phyloP scores from a whole-genome alignment of 2,113 vertebrate species.

The Scophthalmus maximus region DNA sequence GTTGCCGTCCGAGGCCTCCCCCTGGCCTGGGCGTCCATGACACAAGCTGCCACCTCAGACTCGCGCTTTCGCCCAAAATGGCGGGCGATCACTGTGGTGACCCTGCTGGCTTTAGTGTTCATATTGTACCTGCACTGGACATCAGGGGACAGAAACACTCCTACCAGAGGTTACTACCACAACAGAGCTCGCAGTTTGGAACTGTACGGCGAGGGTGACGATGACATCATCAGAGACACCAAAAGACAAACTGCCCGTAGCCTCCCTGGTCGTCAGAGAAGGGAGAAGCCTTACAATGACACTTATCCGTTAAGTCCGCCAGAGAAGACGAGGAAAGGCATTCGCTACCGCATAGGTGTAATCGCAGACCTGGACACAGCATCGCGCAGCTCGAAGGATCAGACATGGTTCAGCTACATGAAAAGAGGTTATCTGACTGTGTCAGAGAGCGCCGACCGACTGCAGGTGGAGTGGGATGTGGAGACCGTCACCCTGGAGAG shows the following conservation, averaged over 20 bases:
- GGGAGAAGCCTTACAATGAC: constrained; percentile 84
- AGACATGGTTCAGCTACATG: constrained; percentile 95
- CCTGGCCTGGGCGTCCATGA: constrained; percentile 87
- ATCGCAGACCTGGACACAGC: constrained; percentile 91
- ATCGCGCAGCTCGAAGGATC: constrained; percentile 82
- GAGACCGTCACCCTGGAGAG: constrained; percentile 84
- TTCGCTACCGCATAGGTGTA: constrained; percentile 88
- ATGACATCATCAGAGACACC: constrained; percentile 1
- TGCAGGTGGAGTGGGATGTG: constrained; percentile 89
- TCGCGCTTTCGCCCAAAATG: constrained; percentile 91
- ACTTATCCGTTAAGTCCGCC: constrained; percentile 90
- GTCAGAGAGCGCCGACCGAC: constrained; percentile 84
- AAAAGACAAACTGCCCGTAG: not conserved
- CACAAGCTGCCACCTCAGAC: constrained; percentile 80
- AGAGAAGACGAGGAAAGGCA: constrained; percentile 81
- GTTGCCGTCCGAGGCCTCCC: constrained; percentile 86
- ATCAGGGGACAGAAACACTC: constrained; percentile 25
- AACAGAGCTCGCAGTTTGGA: constrained; percentile 65
- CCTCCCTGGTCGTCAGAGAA: not conserved
- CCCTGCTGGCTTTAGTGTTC: constrained; percentile 79
- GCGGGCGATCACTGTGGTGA: constrained; percentile 84
- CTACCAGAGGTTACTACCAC: constrained; percentile 28
- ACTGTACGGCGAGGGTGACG: constrained; percentile 1
- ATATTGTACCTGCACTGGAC: constrained; percentile 86
- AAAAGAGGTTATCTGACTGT: constrained; percentile 89